Evolutionary conservation across 2,888 invertebrate genomes (phyloP).

Genomic region (Kryphioiulus occultus): DNA sequence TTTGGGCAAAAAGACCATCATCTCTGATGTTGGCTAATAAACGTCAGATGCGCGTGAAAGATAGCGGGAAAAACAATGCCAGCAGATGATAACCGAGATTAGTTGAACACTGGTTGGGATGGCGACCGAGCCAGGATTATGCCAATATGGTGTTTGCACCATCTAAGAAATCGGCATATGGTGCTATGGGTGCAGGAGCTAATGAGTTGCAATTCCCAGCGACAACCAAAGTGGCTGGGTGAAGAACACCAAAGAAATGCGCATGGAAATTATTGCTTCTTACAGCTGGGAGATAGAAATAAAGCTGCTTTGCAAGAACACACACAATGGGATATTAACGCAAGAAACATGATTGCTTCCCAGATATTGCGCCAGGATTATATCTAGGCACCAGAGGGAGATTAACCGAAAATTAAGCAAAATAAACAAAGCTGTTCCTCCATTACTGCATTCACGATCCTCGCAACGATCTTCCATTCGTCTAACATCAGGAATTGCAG

Average conservation of each 20-base stretch:
- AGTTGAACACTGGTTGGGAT: not conserved
- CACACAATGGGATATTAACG: conserved; percentile 31
- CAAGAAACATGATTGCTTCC: conserved; percentile 26
- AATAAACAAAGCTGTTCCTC: conserved; percentile 26
- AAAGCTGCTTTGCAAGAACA: conserved; percentile 31
- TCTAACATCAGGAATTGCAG: not conserved
- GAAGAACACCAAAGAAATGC: not conserved
- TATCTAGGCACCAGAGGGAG: conserved; percentile 28
- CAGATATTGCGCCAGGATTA: not conserved
- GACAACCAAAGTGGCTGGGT: not conserved
- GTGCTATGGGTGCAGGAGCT: not conserved
- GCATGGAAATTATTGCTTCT: conserved; percentile 30
- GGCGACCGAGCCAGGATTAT: not conserved
- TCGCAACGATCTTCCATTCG: not conserved
- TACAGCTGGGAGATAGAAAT: conserved; percentile 26
- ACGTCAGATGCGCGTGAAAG: conserved; percentile 1
- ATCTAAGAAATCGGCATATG: conserved; percentile 15
- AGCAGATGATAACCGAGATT: conserved; percentile 25
- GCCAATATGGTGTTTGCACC: conserved; percentile 11
- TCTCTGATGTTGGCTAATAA: conserved; percentile 26
- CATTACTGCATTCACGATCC: not conserved
- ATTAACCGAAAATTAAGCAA: conserved; percentile 31
- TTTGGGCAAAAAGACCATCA: conserved; percentile 2
- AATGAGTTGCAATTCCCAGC: not conserved
- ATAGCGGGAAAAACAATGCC: conserved; percentile 13